Conservation (phyloP, 2,888 invertebrate genomes). For the Anoncus sp. region DNA sequence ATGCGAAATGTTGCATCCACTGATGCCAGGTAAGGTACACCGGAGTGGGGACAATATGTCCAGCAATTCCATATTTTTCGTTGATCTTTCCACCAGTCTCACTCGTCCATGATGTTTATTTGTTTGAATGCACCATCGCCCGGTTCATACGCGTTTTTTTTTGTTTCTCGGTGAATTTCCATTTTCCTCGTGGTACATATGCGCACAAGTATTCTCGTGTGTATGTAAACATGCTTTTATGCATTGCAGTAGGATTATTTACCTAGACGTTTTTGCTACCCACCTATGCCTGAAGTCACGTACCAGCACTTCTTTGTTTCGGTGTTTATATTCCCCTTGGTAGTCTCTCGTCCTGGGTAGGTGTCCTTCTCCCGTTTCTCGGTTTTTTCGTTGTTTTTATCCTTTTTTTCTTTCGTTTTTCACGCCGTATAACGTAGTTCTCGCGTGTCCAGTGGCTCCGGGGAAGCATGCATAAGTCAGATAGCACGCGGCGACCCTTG, state of each 20-base stretch:
- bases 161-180: not conserved
- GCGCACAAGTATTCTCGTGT: not conserved
- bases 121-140: not conserved
- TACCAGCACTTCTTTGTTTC: slow-evolving; percentile 49
- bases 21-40: not conserved
- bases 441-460: slow-evolving; percentile 68
- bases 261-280: not conserved
- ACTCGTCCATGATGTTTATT: slow-evolving; percentile 4
- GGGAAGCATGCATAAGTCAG: slow-evolving; percentile 76
- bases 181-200: not conserved
- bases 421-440: slow-evolving; percentile 26
- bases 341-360: slow-evolving; percentile 27
- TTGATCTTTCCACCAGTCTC: not conserved
- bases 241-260: slow-evolving; percentile 5
- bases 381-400: slow-evolving; percentile 29
- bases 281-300: slow-evolving; percentile 34
- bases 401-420: slow-evolving; percentile 34
- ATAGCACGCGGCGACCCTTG: slow-evolving; percentile 50
- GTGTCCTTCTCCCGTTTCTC: slow-evolving; percentile 4
- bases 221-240: slow-evolving; percentile 10
- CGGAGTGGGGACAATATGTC: not conserved
- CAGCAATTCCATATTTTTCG: not conserved
- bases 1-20: not conserved
- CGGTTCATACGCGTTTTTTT: not conserved
- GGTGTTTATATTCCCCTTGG: slow-evolving; percentile 41